Evolutionary conservation across 2,888 invertebrate species (phyloP).

Genomic region (Troides oblongomaculatus): DNA sequence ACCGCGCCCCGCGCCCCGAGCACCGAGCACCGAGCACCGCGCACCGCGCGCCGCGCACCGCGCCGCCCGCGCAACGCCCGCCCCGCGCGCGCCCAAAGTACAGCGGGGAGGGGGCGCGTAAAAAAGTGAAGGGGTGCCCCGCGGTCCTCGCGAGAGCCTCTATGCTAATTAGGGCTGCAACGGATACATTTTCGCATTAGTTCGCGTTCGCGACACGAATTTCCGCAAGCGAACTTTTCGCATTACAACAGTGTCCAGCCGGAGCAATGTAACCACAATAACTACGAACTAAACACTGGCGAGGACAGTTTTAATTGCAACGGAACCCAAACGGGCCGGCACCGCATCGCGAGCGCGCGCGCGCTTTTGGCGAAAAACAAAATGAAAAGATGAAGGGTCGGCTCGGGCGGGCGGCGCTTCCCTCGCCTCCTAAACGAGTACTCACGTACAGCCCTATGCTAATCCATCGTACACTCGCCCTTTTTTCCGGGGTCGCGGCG

Average conservation of each 20-base stretch:
- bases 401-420: constrained; percentile 9
- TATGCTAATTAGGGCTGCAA: constrained; percentile 36
- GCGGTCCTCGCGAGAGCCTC: constrained; percentile 69
- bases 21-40: constrained; percentile 10
- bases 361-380: background rate
- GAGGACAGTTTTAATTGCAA: too few relatives aligned
- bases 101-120: constrained; percentile 71
- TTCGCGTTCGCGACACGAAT: constrained; percentile 1
- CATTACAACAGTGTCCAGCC: too few relatives aligned
- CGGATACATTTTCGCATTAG: constrained; percentile 25
- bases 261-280: too few relatives aligned
- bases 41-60: constrained; percentile 22
- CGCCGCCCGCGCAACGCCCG: constrained; percentile 39
- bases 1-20: constrained; percentile 27
- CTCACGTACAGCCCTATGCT: constrained; percentile 51
- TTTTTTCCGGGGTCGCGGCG: constrained; percentile 73
- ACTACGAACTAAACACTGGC: too few relatives aligned
- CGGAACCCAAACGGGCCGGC: too few relatives aligned
- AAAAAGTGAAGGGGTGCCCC: constrained; percentile 75
- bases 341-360: too few relatives aligned
- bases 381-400: background rate
- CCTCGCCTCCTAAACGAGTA: constrained; percentile 29
- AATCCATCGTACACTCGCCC: constrained; percentile 74
- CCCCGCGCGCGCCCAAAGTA: constrained; percentile 59
- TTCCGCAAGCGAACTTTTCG: constrained; percentile 3